phyloP scores from a whole-genome alignment of 1,140 invertebrate species.

The Meloidogyne hapla region DNA sequence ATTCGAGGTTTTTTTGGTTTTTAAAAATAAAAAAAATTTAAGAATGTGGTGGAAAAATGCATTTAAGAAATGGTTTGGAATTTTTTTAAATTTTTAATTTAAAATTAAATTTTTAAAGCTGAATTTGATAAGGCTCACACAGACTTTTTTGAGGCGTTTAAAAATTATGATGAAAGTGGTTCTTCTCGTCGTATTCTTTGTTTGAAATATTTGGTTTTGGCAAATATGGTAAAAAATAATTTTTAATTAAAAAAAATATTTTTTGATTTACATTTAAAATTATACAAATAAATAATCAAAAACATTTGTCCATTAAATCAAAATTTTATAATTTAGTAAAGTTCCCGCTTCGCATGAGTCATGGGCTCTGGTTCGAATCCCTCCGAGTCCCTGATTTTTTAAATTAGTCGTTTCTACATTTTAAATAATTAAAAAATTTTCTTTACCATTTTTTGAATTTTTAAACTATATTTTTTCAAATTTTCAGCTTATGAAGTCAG shows the following conservation, averaged over 20 bases:
- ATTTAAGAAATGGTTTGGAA: constrained; percentile 86
- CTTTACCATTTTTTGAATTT: neutral
- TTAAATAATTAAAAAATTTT: neutral
- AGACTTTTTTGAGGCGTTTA: constrained; percentile 75
- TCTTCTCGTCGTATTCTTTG: constrained; percentile 93
- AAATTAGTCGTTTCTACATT: too few species aligned
- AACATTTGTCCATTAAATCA: neutral
- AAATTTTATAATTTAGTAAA: too few species aligned
- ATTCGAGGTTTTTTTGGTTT: constrained; percentile 76
- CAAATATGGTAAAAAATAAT: constrained; percentile 79
- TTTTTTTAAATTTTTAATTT: neutral
- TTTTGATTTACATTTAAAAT: constrained; percentile 26
- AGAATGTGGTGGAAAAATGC: constrained; percentile 99
- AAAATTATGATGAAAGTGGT: constrained; percentile 99
- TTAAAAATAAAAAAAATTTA: constrained; percentile 19
- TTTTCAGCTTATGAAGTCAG: constrained; percentile 71
- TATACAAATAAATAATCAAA: constrained; percentile 8
- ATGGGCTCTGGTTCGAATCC: too few species aligned
- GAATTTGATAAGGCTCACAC: constrained; percentile 43
- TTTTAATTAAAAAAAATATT: neutral
- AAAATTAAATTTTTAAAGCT: constrained; percentile 11
- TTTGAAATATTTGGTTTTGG: constrained; percentile 94
- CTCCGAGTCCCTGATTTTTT: too few species aligned
- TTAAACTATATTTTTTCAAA: too few species aligned
- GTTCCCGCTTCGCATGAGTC: too few species aligned